These are phyloP conservation scores for Stomatorhinus walkeri DNA, from an alignment of 2,797 vertebrate species.

Conservation along the genomic window DNA sequence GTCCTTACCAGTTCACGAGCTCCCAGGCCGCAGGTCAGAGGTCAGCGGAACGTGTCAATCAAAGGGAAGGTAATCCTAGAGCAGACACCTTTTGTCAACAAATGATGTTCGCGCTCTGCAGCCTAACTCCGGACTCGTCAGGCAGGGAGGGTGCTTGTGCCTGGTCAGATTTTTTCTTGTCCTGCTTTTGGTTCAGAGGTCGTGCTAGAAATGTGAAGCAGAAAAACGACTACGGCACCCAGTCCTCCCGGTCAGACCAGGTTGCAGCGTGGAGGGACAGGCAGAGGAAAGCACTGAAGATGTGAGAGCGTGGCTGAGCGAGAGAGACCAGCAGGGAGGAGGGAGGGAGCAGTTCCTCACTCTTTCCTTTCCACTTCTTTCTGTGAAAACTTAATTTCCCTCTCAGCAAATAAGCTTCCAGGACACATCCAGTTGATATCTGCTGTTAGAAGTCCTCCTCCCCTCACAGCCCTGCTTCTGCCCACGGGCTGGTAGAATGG, in stretches of 20 bases:
- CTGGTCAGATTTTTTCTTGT: constrained; percentile 15
- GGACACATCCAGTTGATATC: constrained; percentile 45
- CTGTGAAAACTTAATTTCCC: constrained; percentile 56
- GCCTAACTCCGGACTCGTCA: constrained; percentile 50
- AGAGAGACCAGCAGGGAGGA: constrained; percentile 29
- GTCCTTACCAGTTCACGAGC: constrained; percentile 61
- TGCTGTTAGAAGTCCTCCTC: constrained; percentile 55
- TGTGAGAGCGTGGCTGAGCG: background rate
- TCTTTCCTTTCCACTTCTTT: constrained; percentile 58
- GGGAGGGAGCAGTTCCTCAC: constrained; percentile 49
- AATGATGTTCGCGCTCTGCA: constrained; percentile 27
- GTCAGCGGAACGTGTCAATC: constrained; percentile 27
- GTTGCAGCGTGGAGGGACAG: constrained; percentile 54
- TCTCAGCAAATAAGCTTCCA: background rate
- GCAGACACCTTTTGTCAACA: constrained; percentile 37
- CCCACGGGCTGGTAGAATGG: constrained; percentile 63
- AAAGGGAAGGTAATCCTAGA: constrained; percentile 35
- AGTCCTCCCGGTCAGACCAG: constrained; percentile 43
- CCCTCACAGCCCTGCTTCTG: constrained; percentile 55
- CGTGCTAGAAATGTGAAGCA: constrained; percentile 45
- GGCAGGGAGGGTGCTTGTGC: constrained; percentile 41
- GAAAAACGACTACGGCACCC: constrained; percentile 44
- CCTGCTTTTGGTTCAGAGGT: constrained; percentile 50
- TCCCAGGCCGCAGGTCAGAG: constrained; percentile 24
- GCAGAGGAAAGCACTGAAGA: background rate